These are phyloP conservation scores for Heliconius hermathena DNA, from an alignment of 1,140 invertebrate genomes.

Conservation along the genomic window DNA sequence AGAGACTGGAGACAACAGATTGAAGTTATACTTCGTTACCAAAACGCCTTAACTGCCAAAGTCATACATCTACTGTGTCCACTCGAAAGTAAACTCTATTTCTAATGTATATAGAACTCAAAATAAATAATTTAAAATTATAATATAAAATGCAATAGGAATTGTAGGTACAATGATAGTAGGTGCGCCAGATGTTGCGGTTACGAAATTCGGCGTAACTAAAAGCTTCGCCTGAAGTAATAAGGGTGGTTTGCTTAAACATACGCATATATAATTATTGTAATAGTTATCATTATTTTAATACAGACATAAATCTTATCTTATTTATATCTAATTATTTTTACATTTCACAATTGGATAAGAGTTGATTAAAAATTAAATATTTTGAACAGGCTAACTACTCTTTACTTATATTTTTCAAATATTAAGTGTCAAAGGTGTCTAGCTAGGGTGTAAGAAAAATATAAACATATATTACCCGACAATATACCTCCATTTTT, in stretches of 20 bases:
- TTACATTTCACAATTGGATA: no score
- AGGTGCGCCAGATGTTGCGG: slow-evolving; percentile 75
- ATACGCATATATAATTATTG: slow-evolving; percentile 9
- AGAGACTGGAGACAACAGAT: slow-evolving; percentile 72
- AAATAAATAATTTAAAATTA: slow-evolving; percentile 43
- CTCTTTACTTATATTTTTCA: no score
- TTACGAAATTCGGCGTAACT: slow-evolving; percentile 74
- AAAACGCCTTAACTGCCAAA: slow-evolving; percentile 55
- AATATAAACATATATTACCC: no score
- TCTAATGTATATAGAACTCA: slow-evolving; percentile 24
- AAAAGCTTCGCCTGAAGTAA: slow-evolving; percentile 62
- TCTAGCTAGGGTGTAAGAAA: no score
- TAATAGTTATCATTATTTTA: not conserved
- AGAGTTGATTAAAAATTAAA: no score
- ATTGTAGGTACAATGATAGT: slow-evolving; percentile 53
- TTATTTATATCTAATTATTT: no score
- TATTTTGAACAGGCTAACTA: no score
- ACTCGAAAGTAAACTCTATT: slow-evolving; percentile 35
- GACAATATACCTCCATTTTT: no score
- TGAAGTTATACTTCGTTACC: slow-evolving; percentile 54
- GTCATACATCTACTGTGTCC: slow-evolving; percentile 34
- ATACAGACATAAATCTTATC: no score
- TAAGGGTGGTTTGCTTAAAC: slow-evolving; percentile 56
- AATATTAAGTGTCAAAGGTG: no score
- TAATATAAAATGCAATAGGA: slow-evolving; percentile 63